Conservation (phyloP, 2,797 vertebrate genomes). For the Rhinichthys osculus region DNA sequence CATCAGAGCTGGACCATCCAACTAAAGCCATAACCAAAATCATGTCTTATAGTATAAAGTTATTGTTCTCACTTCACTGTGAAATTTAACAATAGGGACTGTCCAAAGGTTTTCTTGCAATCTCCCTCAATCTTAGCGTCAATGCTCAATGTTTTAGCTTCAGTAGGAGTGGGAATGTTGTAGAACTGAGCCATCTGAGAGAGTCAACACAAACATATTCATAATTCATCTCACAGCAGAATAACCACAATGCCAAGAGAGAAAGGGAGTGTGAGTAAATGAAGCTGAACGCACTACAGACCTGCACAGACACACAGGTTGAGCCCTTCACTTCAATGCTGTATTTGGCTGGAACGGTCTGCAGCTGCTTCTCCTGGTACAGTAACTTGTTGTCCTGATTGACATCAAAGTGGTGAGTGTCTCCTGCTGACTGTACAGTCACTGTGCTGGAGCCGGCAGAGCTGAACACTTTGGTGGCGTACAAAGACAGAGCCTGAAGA, state of each 20-base stretch:
- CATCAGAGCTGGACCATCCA: background rate
- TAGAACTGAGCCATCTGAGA: conserved; percentile 53
- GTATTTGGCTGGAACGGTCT: too few relatives aligned
- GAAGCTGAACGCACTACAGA: conserved; percentile 41
- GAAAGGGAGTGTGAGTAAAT: background rate
- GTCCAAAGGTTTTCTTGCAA: conserved; percentile 25
- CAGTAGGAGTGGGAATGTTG: conserved; percentile 37
- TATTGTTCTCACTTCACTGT: conserved; percentile 43
- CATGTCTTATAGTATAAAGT: background rate
- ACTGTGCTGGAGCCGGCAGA: too few relatives aligned
- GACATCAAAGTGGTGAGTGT: too few relatives aligned
- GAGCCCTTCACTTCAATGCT: too few relatives aligned
- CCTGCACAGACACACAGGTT: too few relatives aligned
- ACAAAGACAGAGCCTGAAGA: too few relatives aligned
- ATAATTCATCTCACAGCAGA: background rate
- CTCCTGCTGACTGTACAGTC: too few relatives aligned
- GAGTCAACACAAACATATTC: background rate
- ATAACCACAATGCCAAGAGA: background rate
- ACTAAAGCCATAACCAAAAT: background rate
- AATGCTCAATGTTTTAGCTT: conserved; percentile 24
- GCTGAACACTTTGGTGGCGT: too few relatives aligned
- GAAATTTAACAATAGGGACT: conserved; percentile 9
- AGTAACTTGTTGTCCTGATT: too few relatives aligned
- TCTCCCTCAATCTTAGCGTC: background rate
- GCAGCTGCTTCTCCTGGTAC: too few relatives aligned